phyloP scores from a whole-genome alignment of 1,140 invertebrate species.

The Oppia nitens region DNA sequence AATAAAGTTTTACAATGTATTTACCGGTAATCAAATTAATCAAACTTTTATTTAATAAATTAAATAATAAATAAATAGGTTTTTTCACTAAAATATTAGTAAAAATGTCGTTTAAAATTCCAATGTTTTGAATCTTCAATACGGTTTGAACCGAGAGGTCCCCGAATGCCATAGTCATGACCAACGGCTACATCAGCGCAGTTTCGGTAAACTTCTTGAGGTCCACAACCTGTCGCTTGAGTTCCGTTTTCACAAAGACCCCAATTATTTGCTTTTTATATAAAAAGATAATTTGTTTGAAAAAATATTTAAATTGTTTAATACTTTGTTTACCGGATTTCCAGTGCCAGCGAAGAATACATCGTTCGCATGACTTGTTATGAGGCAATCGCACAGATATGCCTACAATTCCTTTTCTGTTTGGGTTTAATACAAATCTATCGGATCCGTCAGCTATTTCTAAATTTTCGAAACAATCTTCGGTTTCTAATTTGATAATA shows the following conservation, averaged over 20 bases:
- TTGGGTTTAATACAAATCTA: slow-evolving; percentile 15
- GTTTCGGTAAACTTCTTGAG: slow-evolving; percentile 46
- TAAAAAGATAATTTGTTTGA: no score
- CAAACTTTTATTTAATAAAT: no score
- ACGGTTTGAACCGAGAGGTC: background rate
- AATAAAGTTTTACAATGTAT: no score
- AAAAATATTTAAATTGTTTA: slow-evolving; percentile 1
- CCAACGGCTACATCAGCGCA: slow-evolving; percentile 47
- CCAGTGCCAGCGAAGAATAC: slow-evolving; percentile 29
- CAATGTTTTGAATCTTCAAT: background rate
- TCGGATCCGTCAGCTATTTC: slow-evolving; percentile 22
- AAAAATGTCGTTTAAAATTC: background rate
- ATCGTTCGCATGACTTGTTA: slow-evolving; percentile 24
- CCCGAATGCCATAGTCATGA: slow-evolving; percentile 9
- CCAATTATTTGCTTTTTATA: slow-evolving; percentile 22
- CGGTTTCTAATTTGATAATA: slow-evolving; percentile 18
- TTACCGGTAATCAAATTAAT: no score
- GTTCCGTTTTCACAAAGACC: slow-evolving; percentile 20
- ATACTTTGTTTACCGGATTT: slow-evolving; percentile 25
- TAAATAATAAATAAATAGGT: no score
- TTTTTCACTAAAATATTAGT: no score
- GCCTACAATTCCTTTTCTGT: slow-evolving; percentile 14
- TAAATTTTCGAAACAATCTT: slow-evolving; percentile 30
- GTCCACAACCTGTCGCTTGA: slow-evolving; percentile 36
- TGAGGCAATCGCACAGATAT: slow-evolving; percentile 23